Evolutionary conservation across 2,888 invertebrate genomes (phyloP), one percentile per base, ranked within the genome.

Genomic region (Eupithecia dodoneata): DNA sequence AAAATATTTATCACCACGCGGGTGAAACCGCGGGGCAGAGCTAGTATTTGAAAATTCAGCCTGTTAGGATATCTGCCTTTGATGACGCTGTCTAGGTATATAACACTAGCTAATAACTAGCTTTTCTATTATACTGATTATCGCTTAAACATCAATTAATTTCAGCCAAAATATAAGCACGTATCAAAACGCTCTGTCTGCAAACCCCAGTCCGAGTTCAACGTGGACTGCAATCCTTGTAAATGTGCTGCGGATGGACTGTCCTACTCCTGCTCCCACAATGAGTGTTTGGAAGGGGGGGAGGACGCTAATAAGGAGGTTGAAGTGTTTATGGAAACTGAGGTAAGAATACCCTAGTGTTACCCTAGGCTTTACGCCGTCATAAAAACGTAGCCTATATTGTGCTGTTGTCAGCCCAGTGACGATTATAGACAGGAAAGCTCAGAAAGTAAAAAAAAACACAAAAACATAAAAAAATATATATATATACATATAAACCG

Each of bases 171-270:
- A 52, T n/a, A 52, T 18, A 59, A 47, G n/a, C 44, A 45, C 0
- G 42, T 45, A 18, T n/a, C 81, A 3, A 93, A 92, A 67, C 83
- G 90, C 1, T 87, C 89, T 0, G 86, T 90, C 0, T 96, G 96
- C 83, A 94, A 94, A 76, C 93, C 96, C 0, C 90, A 92, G 69
- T 90, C 94, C 72, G 91, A 90, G 72, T 96, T 96, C 78, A 89
- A 91, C 82, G 84, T 91, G 3, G 96, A 96, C 44, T 96, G 96
- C 84, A 96, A 96, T 83, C 90, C 91, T 4, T 96, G 96, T 82
- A 92, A 92, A 82, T 96, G 96, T 81, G 91, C 95, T 0, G 84
- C 87, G 0, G 93, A 94, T 47, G 95, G 96, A 0, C 89, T 91
- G 3, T 95, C 94, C 44, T 96, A 94, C 82, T 87, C 91, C 0